These are phyloP conservation scores for Crotalus horridus DNA, from an alignment of 2,113 vertebrate genomes.

Conservation along the genomic window DNA sequence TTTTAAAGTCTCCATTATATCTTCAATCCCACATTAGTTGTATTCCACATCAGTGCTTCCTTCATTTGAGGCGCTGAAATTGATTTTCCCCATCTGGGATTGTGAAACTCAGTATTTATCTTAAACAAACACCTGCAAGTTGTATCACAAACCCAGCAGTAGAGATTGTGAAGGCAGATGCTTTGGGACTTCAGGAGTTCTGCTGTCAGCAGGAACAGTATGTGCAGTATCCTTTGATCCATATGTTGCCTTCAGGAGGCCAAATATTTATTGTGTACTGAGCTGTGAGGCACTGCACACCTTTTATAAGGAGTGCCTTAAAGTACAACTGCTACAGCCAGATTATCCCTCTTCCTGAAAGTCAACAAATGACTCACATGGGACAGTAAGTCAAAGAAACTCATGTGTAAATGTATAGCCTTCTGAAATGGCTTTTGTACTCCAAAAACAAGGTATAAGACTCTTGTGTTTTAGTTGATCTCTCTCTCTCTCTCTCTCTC, in stretches of 20 bases:
- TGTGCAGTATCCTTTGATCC: constrained; percentile 19
- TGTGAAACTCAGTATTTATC: constrained; percentile 32
- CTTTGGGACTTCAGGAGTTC: not conserved
- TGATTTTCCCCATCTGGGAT: constrained; percentile 25
- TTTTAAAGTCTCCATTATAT: constrained; percentile 36
- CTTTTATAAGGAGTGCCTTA: not conserved
- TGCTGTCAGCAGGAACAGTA: not conserved
- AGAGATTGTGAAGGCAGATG: constrained; percentile 9
- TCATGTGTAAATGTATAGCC: not conserved
- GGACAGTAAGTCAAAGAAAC: not conserved
- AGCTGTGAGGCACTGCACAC: not conserved
- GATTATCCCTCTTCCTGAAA: not conserved
- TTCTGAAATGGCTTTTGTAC: not conserved
- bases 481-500: too few species aligned
- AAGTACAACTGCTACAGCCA: not conserved
- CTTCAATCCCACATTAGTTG: constrained; percentile 11
- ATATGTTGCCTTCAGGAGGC: constrained; percentile 20
- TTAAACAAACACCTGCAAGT: not conserved
- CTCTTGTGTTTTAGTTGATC: not conserved
- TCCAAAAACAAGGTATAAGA: not conserved
- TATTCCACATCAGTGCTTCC: constrained; percentile 30
- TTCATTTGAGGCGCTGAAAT: constrained; percentile 7
- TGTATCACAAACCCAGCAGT: not conserved
- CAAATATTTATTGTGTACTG: not conserved
- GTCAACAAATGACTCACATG: not conserved